Evolutionary conservation across 2,113 vertebrate species (phyloP), one percentile per base, ranked within the genome.

Genomic region (Ranitomeya variabilis): DNA sequence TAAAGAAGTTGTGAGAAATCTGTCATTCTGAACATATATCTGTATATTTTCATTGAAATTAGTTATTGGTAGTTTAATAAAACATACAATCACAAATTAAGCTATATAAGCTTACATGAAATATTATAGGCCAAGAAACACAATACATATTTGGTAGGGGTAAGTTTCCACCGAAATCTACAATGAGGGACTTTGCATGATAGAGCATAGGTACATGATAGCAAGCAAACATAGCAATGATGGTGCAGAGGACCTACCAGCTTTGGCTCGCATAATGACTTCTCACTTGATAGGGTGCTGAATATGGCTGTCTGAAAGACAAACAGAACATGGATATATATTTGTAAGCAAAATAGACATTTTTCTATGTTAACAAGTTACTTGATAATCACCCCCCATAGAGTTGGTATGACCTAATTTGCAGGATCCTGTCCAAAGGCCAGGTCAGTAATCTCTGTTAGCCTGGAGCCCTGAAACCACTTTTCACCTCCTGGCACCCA

Each of bases 261-360:
- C 91, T 90, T 94, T 89, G 90, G 90, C 80, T 94, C 93, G 86
- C 91, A 89, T 57, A 90, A 90, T 26, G 92, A 86, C 86, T 95
- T 94, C 71, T 94, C 93, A 87, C 89, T 89, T 66, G 91, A 90
- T 80, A 91, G 77, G 14, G 93, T 90, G 86, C 91, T 94, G 91
- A 95, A 94, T 87, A 91, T 89, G 51, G 93, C 89, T 10, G 90
- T 88, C 94, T 95, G 91, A 26, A 93, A 94, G 86, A 91, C 6
- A 93, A 45, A 54, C n/a, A 84, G 87, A 71, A 14, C 18, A 67
- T 52, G 12, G 10, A 23, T 37, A 54, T 23, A 69, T 51, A 69
- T 64, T 7, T 37, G 1, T 21, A 64, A 76, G 73, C 15, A 31
- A 45, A 3, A 15, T n/a, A 5, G n/a, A 26, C 7, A 1, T 71